Evolutionary conservation across 2,888 invertebrate species (phyloP).

Genomic region (Acanthosoma haemorrhoidale): DNA sequence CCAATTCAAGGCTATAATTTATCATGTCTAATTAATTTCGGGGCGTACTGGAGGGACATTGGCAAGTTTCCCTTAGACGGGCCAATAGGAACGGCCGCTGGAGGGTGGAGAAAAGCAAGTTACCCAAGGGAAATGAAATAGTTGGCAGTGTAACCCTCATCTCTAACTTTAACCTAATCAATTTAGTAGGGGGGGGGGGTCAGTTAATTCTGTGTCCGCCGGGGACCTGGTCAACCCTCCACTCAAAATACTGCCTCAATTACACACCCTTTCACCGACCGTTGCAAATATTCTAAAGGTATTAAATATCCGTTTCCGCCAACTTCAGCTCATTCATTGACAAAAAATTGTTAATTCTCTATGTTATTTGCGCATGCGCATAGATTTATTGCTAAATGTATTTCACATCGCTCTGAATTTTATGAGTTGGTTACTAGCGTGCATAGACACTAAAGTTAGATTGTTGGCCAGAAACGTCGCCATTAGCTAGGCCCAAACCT

Average conservation of each 20-base stretch:
- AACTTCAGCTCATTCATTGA: neutral
- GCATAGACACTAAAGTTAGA: no score
- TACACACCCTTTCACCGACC: slow-evolving; percentile 17
- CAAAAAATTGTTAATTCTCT: slow-evolving; percentile 1
- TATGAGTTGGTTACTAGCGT: no score
- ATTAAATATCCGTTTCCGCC: slow-evolving; percentile 20
- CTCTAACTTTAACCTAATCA: slow-evolving; percentile 30
- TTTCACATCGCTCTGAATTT: no score
- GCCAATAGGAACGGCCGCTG: slow-evolving; percentile 5
- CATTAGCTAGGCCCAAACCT: no score
- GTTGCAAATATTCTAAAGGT: slow-evolving; percentile 14
- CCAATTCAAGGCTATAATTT: no score
- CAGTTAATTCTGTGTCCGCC: slow-evolving; percentile 20
- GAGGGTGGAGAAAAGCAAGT: neutral
- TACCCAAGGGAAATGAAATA: slow-evolving; percentile 28
- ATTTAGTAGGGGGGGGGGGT: slow-evolving; percentile 7
- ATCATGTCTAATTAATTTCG: no score
- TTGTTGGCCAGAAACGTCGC: no score
- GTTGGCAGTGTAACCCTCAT: slow-evolving; percentile 20
- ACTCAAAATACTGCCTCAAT: slow-evolving; percentile 26
- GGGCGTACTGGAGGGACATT: neutral
- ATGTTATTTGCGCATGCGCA: no score
- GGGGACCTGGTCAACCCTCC: neutral
- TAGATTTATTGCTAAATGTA: no score
- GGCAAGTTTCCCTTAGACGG: neutral